Evolutionary conservation across 2,113 vertebrate genomes (phyloP).

Genomic region (Ascaphus truei): DNA sequence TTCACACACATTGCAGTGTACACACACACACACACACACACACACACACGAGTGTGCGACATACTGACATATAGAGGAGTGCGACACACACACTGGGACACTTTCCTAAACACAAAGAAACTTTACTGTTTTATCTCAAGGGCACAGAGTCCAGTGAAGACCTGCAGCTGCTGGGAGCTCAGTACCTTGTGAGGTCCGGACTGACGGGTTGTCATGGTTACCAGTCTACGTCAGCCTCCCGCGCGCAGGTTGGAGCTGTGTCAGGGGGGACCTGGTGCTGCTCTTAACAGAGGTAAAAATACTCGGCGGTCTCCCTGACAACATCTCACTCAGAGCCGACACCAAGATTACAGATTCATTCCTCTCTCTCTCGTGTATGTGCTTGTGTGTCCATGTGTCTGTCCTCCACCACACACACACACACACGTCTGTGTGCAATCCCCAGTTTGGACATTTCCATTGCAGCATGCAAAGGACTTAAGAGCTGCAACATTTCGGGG

Average conservation of each 20-base stretch:
- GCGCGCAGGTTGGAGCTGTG: background rate
- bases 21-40: rapidly evolving
- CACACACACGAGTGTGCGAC: too few relatives aligned
- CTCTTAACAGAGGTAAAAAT: background rate
- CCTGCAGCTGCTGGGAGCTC: background rate
- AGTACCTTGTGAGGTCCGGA: background rate
- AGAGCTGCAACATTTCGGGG: too few relatives aligned
- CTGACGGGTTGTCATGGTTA: rapidly evolving
- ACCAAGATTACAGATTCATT: background rate
- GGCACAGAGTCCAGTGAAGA: background rate
- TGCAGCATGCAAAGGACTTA: too few relatives aligned
- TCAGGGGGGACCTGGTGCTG: background rate
- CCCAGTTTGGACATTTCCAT: too few relatives aligned
- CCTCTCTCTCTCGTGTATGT: too few relatives aligned
- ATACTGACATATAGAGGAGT: too few relatives aligned
- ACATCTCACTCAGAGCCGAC: background rate
- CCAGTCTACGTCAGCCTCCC: background rate
- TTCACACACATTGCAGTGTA: too few relatives aligned
- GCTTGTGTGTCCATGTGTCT: too few relatives aligned
- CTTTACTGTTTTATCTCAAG: background rate
- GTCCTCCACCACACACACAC: too few relatives aligned
- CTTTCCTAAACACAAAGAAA: too few relatives aligned
- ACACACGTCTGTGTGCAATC: too few relatives aligned
- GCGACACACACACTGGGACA: too few relatives aligned
- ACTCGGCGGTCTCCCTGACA: background rate